Evolutionary conservation across 2,888 invertebrate genomes (phyloP).

Genomic region (Xanthia icteritia): DNA sequence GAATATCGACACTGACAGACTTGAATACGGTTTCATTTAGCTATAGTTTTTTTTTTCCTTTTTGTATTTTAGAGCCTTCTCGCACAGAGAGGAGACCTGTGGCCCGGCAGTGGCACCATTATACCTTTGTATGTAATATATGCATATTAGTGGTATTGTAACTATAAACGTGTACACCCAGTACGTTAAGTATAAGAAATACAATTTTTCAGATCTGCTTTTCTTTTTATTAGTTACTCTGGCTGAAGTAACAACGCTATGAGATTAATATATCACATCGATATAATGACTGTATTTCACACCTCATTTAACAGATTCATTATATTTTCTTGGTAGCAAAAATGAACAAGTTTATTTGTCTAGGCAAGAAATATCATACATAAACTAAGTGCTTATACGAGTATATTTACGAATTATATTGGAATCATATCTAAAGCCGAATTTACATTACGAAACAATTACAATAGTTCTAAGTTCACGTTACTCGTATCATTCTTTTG

Average conservation of each 20-base stretch:
- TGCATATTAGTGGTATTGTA: neutral
- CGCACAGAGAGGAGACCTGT: neutral
- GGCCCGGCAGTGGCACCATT: neutral
- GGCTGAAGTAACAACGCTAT: neutral
- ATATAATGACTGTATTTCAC: constrained; percentile 1
- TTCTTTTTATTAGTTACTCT: neutral
- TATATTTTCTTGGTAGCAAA: constrained; percentile 10
- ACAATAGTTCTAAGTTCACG: no score
- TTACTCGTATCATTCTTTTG: no score
- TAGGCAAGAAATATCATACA: neutral
- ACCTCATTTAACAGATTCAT: constrained; percentile 28
- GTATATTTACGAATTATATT: no score
- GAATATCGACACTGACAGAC: neutral
- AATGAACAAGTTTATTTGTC: constrained; percentile 14
- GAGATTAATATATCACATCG: neutral
- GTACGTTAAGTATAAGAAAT: neutral
- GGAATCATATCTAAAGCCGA: no score
- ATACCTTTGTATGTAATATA: neutral
- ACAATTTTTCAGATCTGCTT: neutral
- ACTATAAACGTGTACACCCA: neutral
- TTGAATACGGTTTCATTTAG: neutral
- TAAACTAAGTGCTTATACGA: neutral
- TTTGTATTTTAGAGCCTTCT: neutral
- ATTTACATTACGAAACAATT: no score
- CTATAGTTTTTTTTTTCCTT: neutral